These are phyloP conservation scores for Barypeithes pellucidus DNA, from an alignment of 2,888 invertebrate genomes.

Conservation along the genomic window DNA sequence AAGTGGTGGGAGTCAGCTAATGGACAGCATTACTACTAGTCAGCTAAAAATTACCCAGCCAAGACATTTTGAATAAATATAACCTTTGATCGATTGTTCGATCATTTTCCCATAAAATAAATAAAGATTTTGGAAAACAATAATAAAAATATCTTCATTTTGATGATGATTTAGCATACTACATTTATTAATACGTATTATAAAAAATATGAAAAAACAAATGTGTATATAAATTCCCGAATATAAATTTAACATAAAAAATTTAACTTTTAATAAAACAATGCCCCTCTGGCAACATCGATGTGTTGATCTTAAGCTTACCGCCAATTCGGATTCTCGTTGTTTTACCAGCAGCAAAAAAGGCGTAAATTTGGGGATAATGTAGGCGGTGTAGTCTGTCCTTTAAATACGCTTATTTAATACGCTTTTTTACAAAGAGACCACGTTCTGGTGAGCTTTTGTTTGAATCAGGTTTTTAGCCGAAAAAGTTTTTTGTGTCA, in stretches of 20 bases:
- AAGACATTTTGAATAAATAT: too few relatives aligned
- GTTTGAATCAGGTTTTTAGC: slow-evolving; percentile 21
- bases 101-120: too few relatives aligned
- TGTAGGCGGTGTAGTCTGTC: slow-evolving; percentile 50
- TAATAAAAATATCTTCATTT: too few relatives aligned
- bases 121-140: too few relatives aligned
- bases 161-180: too few relatives aligned
- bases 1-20: too few relatives aligned
- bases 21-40: too few relatives aligned
- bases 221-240: neutral
- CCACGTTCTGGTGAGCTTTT: slow-evolving; percentile 36
- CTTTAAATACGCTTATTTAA: slow-evolving; percentile 48
- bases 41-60: too few relatives aligned
- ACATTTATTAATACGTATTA: too few relatives aligned
- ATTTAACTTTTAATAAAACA: slow-evolving; percentile 3
- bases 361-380: slow-evolving; percentile 51
- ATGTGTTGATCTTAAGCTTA: slow-evolving; percentile 44
- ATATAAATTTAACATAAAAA: neutral
- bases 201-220: too few relatives aligned
- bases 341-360: slow-evolving; percentile 50
- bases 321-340: slow-evolving; percentile 45
- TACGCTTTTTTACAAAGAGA: slow-evolving; percentile 35
- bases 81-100: too few relatives aligned
- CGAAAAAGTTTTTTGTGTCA: slow-evolving; percentile 8
- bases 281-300: slow-evolving; percentile 31